phyloP scores from a whole-genome alignment of 2,888 invertebrate species.

The Eugnorisma glareosa region DNA sequence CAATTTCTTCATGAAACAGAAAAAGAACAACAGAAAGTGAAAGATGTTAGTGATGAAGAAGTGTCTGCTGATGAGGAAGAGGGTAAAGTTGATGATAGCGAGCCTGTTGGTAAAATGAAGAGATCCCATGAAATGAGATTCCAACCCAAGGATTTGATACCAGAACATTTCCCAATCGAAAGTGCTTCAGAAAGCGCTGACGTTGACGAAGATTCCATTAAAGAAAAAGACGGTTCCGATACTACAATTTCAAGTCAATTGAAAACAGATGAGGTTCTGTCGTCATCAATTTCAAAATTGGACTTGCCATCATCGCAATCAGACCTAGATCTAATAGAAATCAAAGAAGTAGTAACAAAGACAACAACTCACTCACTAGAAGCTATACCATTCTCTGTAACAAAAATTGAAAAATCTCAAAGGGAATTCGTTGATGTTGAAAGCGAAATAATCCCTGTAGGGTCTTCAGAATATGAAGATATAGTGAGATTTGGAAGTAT shows the following conservation, averaged over 20 bases:
- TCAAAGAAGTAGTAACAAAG: slow-evolving; percentile 77
- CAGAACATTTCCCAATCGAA: slow-evolving; percentile 86
- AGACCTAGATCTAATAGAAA: slow-evolving; percentile 77
- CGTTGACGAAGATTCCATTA: slow-evolving; percentile 84
- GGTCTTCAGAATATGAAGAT: slow-evolving; percentile 86
- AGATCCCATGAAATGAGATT: slow-evolving; percentile 97
- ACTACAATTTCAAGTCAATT: slow-evolving; percentile 88
- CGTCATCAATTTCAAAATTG: slow-evolving; percentile 87
- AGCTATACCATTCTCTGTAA: slow-evolving; percentile 83
- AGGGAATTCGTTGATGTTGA: slow-evolving; percentile 89
- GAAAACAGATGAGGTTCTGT: slow-evolving; percentile 85
- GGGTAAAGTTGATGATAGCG: slow-evolving; percentile 84
- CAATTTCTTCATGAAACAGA: slow-evolving; percentile 87
- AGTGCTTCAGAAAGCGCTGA: slow-evolving; percentile 85
- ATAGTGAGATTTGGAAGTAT: slow-evolving; percentile 80
- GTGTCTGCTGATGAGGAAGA: slow-evolving; percentile 91
- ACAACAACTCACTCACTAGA: slow-evolving; percentile 70
- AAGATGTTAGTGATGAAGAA: slow-evolving; percentile 89
- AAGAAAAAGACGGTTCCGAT: slow-evolving; percentile 84
- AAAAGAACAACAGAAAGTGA: slow-evolving; percentile 81
- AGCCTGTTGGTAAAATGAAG: slow-evolving; percentile 94
- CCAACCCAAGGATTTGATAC: slow-evolving; percentile 91
- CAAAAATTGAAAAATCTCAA: slow-evolving; percentile 81
- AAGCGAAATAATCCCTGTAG: slow-evolving; percentile 87
- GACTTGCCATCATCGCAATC: slow-evolving; percentile 82